These are phyloP conservation scores for Oophaga pumilio DNA, from an alignment of 2,113 vertebrate species.

Conservation along the genomic window DNA sequence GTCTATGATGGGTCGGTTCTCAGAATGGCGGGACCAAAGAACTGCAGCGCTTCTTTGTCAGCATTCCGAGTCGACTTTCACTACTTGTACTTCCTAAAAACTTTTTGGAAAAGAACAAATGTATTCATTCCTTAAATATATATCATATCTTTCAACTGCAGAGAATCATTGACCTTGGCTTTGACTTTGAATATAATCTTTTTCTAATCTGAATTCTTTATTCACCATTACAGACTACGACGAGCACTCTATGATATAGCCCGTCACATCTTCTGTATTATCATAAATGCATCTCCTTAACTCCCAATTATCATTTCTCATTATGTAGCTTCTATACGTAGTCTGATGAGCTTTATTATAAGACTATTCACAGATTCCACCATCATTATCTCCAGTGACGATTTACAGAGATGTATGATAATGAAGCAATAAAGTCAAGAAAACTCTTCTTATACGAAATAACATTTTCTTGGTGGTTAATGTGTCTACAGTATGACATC, in stretches of 20 bases:
- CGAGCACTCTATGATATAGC: slow-evolving; percentile 52
- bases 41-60: too few relatives aligned
- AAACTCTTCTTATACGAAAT: slow-evolving; percentile 64
- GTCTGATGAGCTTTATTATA: slow-evolving; percentile 63
- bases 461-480: slow-evolving; percentile 62
- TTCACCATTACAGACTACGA: slow-evolving; percentile 54
- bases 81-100: neutral
- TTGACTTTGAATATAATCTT: slow-evolving; percentile 49
- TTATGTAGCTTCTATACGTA: slow-evolving; percentile 58
- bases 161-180: slow-evolving; percentile 37
- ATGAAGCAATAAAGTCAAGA: slow-evolving; percentile 64
- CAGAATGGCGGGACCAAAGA: too few relatives aligned
- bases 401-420: slow-evolving; percentile 64
- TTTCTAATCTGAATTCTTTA: slow-evolving; percentile 41
- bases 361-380: slow-evolving; percentile 61
- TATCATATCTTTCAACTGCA: neutral
- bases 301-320: slow-evolving; percentile 59
- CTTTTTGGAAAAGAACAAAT: neutral
- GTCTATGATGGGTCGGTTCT: too few relatives aligned
- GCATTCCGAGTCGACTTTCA: neutral
- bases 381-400: slow-evolving; percentile 63
- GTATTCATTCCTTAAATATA: neutral
- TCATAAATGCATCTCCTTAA: slow-evolving; percentile 59
- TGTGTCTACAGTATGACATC: slow-evolving; percentile 62
- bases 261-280: slow-evolving; percentile 50